These are phyloP conservation scores for Elegia similella DNA, from an alignment of 2,888 invertebrate species.

Conservation along the genomic window DNA sequence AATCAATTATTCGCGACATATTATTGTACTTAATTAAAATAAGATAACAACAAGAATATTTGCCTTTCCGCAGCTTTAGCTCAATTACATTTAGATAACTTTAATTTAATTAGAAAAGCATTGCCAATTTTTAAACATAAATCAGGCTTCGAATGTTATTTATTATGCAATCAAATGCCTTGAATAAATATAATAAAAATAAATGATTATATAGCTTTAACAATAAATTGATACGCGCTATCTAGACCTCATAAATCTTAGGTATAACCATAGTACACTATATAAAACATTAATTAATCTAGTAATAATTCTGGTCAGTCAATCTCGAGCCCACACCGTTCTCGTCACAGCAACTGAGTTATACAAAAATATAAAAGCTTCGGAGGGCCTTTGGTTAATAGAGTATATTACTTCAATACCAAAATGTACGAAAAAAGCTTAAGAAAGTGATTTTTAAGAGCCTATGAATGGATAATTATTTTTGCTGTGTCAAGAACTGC, in stretches of 20 bases:
- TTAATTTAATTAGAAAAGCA: not conserved
- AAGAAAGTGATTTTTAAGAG: not conserved
- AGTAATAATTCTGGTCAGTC: slow-evolving; percentile 70
- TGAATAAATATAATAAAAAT: slow-evolving; percentile 27
- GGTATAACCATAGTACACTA: slow-evolving; percentile 53
- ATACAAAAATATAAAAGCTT: slow-evolving; percentile 32
- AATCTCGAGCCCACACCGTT: slow-evolving; percentile 56
- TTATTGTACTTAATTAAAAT: not conserved
- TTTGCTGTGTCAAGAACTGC: slow-evolving; percentile 60
- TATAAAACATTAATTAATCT: slow-evolving; percentile 67
- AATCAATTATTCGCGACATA: not conserved
- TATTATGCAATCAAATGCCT: not conserved
- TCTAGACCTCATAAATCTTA: slow-evolving; percentile 59
- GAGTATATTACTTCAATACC: slow-evolving; percentile 3
- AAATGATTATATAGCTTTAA: slow-evolving; percentile 49
- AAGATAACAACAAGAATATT: not conserved
- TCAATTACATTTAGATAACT: not conserved
- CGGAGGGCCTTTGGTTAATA: not conserved
- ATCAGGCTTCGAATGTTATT: not conserved
- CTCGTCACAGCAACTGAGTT: slow-evolving; percentile 48
- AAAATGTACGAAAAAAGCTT: slow-evolving; percentile 1
- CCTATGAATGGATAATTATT: not conserved
- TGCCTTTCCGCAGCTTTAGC: not conserved
- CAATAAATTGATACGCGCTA: slow-evolving; percentile 57
- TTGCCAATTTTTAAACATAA: not conserved